phyloP scores from a whole-genome alignment of 2,888 invertebrate genomes.

The Drosophila sordidapex region DNA sequence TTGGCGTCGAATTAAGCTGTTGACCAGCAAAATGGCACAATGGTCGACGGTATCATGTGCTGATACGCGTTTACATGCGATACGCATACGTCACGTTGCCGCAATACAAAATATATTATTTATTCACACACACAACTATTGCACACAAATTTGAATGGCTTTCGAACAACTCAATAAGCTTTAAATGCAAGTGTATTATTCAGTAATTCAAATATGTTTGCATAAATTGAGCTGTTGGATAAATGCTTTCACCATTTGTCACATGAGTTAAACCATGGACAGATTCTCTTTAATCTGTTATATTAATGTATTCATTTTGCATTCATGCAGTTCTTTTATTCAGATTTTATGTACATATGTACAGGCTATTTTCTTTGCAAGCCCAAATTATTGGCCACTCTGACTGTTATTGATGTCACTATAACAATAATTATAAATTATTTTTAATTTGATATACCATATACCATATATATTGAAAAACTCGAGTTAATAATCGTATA shows the following conservation, averaged over 20 bases:
- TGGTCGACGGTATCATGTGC: slow-evolving; percentile 25
- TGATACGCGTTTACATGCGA: slow-evolving; percentile 17
- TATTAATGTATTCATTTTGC: neutral
- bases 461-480: neutral
- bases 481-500: neutral
- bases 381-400: neutral
- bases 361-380: neutral
- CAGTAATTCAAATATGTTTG: slow-evolving; percentile 10
- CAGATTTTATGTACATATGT: neutral
- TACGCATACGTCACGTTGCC: slow-evolving; percentile 43
- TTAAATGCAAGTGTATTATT: slow-evolving; percentile 15
- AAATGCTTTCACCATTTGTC: slow-evolving; percentile 7
- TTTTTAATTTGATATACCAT: neutral
- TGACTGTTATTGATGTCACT: neutral
- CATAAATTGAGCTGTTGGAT: neutral
- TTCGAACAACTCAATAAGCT: slow-evolving; percentile 16
- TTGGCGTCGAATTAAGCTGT: slow-evolving; percentile 35
- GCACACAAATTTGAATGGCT: neutral
- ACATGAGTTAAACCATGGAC: neutral
- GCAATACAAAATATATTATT: slow-evolving; percentile 19
- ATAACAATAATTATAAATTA: neutral
- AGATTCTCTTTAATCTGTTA: neutral
- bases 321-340: neutral
- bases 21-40: slow-evolving; percentile 25
- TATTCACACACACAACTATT: neutral